Base-by-base conservation (phyloP, 2,888 invertebrate genomes). In the Lithophane ornitopus region DNA sequence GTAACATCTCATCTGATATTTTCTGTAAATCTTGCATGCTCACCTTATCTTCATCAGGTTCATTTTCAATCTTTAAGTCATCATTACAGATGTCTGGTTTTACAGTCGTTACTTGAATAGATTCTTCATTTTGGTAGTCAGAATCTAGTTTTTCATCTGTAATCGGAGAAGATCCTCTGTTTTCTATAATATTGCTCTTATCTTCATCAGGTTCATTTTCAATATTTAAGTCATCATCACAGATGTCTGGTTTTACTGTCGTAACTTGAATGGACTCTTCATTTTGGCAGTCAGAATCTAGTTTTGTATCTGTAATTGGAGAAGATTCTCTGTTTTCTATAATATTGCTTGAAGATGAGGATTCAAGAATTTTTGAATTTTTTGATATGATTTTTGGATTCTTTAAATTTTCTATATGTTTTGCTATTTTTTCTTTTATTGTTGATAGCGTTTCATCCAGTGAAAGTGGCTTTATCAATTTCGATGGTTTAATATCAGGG, bases 11-110 rank as follows among this genome's bases (percentile, higher is more conserved):
- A 88, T 95, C 88, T 9, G 95, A 94, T 83, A 94, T 89, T 34
- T 91, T 89, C 89, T 95, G 94, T 80, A 95, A 89, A 81, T 95
- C 95, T 67, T 90, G 80, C 59, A 91, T 88, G 65, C 89, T 86
- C 12, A 90, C 67, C 69, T 70, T 59, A 44, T 58, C 56, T 44
- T 49, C 59, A 26, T 66, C 70, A 70, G 62, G n/a, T 41, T 76
- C 49, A 56, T 46, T 70, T 59, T 26, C 14, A 41, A 65, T 67
- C 16, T 70, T 41, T 8, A 34, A 44, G 16, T 66, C 56, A 34
- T 71, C 63, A 44, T 70, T 63, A 59, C 49, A 62, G 7, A 19
- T 58, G 0, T 71, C 74, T 59, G 71, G 44, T 65, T 66, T 68
- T 41, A 65, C 3, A 14, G 86, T 81, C n/a, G 74, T 74, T 26